These are phyloP conservation scores for Andricus grossulariae DNA, from an alignment of 1,140 invertebrate genomes.

Conservation along the genomic window DNA sequence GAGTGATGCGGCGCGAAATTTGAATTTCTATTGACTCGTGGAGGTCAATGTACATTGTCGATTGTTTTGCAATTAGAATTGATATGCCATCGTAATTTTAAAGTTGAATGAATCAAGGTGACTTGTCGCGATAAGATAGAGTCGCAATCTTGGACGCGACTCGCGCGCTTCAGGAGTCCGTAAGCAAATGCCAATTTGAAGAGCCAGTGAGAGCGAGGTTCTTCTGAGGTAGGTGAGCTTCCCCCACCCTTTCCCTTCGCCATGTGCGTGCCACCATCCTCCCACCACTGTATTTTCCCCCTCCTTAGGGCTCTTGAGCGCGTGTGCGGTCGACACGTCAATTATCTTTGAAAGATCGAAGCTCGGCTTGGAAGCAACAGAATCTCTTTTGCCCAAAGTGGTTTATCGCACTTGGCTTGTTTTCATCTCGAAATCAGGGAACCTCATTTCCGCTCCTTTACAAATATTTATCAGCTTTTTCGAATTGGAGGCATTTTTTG, in stretches of 20 bases:
- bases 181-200: constrained; percentile 16
- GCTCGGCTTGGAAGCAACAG: neutral
- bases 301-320: neutral
- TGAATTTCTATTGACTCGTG: no score
- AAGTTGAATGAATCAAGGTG: neutral
- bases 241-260: neutral
- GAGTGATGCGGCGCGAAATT: no score
- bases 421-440: no score
- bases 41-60: neutral
- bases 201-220: no score
- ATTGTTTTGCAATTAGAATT: neutral
- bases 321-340: constrained; percentile 27
- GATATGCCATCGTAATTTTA: neutral
- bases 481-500: no score
- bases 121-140: neutral
- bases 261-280: constrained; percentile 17
- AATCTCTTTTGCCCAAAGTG: neutral
- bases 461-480: no score
- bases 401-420: constrained; percentile 16
- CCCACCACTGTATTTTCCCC: constrained; percentile 6
- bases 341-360: constrained; percentile 25
- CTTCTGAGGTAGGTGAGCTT: neutral
- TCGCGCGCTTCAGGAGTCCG: constrained; percentile 4
- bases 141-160: neutral
- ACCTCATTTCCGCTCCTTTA: no score